Conservation (phyloP, 2,888 invertebrate species). For the Tridacna crocea region DNA sequence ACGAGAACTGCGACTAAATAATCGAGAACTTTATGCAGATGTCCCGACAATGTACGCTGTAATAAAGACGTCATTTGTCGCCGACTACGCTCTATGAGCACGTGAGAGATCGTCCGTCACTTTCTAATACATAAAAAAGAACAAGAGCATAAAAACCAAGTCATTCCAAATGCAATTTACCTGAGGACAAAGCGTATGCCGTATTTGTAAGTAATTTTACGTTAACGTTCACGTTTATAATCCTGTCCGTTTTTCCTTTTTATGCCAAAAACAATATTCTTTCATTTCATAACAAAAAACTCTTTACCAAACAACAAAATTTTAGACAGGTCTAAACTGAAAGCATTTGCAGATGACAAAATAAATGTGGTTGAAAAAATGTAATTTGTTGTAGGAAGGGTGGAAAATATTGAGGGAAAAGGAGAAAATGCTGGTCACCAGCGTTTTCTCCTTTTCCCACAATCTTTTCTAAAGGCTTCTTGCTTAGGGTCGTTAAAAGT, state of each 20-base stretch:
- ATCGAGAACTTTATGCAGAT: too few relatives aligned
- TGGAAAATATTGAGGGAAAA: background rate
- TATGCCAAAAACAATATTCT: too few relatives aligned
- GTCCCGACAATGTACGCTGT: background rate
- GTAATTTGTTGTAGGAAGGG: background rate
- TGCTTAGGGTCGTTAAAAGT: too few relatives aligned
- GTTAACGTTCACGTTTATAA: background rate
- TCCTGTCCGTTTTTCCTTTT: too few relatives aligned
- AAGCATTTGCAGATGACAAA: too few relatives aligned
- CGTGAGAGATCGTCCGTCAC: conserved; percentile 11
- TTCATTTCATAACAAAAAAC: too few relatives aligned
- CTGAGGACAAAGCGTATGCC: background rate
- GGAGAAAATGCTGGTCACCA: background rate
- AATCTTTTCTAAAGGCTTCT: background rate
- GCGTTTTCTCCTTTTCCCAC: background rate
- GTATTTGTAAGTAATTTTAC: background rate
- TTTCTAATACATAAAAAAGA: conserved; percentile 4
- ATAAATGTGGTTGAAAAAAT: too few relatives aligned
- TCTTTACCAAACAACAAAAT: too few relatives aligned
- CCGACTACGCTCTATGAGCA: background rate
- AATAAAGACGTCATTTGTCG: conserved; percentile 20
- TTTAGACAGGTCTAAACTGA: too few relatives aligned
- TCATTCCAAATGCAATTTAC: conserved; percentile 23
- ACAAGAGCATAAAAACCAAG: conserved; percentile 12
- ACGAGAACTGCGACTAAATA: too few relatives aligned